Base-by-base conservation (phyloP, 2,888 invertebrate species). In the Callinectes sapidus region DNA sequence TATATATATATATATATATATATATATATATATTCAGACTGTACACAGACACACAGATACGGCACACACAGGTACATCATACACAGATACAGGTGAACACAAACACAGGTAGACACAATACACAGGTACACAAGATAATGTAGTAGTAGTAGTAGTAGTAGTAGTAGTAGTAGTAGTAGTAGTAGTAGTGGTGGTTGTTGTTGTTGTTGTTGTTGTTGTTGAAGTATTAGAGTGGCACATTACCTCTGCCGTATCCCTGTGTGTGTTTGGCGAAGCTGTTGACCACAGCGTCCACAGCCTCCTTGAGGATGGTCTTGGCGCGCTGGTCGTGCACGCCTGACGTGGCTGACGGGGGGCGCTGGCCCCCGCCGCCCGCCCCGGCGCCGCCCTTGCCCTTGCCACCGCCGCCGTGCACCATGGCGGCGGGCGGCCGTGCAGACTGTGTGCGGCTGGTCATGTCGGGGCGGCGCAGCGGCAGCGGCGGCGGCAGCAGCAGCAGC, bases 221-320 rank as follows among this genome's bases (percentile, higher is more conserved):
- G n/a, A n/a, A n/a, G n/a, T n/a, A n/a, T n/a, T n/a, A n/a, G n/a
- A n/a, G n/a, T n/a, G n/a, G n/a, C n/a, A n/a, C n/a, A n/a, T n/a
- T n/a, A n/a, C 97, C 97, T 96, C 97, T 96, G 94, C 97, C 97
- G 95, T 97, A 97, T 94, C 97, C 97, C 95, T 97, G 97, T 71
- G 97, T 97, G 95, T 97, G 97, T 95, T 97, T 97, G 55, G 97
- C 97, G 96, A 97, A 97, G 95, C 97, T 97, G 95, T 97, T 97
- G 95, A 97, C 97, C 89, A 97, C 97, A 28, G 97, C 97, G 95
- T 97, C 97, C 35, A 97, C 97, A n/a, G 97, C 97, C 95, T 97
- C 97, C 95, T 97, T 97, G 90, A 97, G 96, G 92, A 96, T 96
- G 77, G 96, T 96, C 94, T 95, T 95, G 90, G 95, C 93, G 77